These are phyloP conservation scores for Sceloporus undulatus DNA, from an alignment of 2,113 vertebrate species.

Conservation along the genomic window DNA sequence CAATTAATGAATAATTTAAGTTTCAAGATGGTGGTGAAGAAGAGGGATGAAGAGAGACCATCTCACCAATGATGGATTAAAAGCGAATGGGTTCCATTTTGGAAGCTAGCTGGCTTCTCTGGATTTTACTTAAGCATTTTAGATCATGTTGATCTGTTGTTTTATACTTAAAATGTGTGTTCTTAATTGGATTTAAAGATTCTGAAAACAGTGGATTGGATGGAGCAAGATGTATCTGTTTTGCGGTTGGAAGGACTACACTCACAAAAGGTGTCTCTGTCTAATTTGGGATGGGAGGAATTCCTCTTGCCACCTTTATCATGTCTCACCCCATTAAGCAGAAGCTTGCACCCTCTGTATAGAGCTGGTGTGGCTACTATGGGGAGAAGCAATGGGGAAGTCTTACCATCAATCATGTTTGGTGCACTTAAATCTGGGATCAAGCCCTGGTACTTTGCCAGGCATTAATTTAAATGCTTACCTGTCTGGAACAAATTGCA, in stretches of 20 bases:
- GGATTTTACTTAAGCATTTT: slow-evolving; percentile 33
- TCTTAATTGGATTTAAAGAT: slow-evolving; percentile 43
- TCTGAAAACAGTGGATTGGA: slow-evolving; percentile 52
- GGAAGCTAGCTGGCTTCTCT: slow-evolving; percentile 22
- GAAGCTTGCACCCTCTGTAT: not conserved
- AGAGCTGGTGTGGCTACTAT: not conserved
- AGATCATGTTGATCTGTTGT: slow-evolving; percentile 78
- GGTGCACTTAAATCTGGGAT: not conserved
- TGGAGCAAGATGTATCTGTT: not conserved
- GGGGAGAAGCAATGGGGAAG: not conserved
- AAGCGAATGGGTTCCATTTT: not conserved
- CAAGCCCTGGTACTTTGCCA: not conserved
- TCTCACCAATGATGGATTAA: slow-evolving; percentile 28
- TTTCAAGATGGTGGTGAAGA: slow-evolving; percentile 19
- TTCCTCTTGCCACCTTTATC: too few relatives aligned
- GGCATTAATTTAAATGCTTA: slow-evolving; percentile 22
- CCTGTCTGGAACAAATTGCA: not conserved
- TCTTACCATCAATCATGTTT: not conserved
- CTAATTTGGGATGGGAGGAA: too few relatives aligned
- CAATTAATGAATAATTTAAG: slow-evolving; percentile 73
- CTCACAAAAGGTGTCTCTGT: not conserved
- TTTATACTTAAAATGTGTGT: not conserved
- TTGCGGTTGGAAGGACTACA: not conserved
- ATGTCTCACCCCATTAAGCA: not conserved
- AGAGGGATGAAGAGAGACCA: slow-evolving; percentile 32